phyloP scores from a whole-genome alignment of 1,140 invertebrate species.

The Contarinia nasturtii region DNA sequence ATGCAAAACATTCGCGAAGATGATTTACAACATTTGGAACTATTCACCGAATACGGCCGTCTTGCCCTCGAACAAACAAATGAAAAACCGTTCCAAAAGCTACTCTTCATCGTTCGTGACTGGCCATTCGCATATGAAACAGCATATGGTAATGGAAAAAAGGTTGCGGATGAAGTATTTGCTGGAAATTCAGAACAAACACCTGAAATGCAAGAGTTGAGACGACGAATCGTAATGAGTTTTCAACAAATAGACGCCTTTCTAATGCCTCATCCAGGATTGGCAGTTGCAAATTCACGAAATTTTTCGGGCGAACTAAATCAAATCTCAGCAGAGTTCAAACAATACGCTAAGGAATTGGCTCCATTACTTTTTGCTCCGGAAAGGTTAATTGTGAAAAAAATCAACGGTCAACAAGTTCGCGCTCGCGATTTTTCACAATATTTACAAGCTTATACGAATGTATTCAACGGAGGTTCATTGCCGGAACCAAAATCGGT shows the following conservation, averaged over 20 bases:
- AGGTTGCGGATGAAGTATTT: conserved; percentile 65
- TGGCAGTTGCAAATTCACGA: conserved; percentile 89
- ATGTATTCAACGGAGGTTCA: conserved; percentile 91
- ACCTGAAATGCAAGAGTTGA: conserved; percentile 70
- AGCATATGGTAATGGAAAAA: conserved; percentile 69
- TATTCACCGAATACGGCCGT: conserved; percentile 94
- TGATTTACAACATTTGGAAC: conserved; percentile 79
- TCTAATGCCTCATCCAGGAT: conserved; percentile 93
- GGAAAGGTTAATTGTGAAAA: conserved; percentile 84
- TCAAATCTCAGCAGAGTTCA: conserved; percentile 91
- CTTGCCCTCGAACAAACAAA: conserved; percentile 80
- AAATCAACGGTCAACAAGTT: conserved; percentile 85
- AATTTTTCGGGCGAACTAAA: conserved; percentile 82
- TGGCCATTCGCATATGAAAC: conserved; percentile 98
- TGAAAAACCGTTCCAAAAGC: conserved; percentile 79
- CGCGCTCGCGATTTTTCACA: conserved; percentile 85
- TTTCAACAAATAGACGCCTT: conserved; percentile 93
- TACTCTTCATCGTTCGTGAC: conserved; percentile 91
- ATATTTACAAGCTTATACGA: conserved; percentile 96
- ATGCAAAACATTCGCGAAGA: conserved; percentile 93
- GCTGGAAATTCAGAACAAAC: conserved; percentile 74
- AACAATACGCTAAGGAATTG: conserved; percentile 60
- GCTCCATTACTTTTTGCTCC: conserved; percentile 77
- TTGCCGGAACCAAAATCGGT: conserved; percentile 97
- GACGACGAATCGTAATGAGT: conserved; percentile 78